Conservation (phyloP, 2,888 invertebrate genomes). For the Apodemia mormo region DNA sequence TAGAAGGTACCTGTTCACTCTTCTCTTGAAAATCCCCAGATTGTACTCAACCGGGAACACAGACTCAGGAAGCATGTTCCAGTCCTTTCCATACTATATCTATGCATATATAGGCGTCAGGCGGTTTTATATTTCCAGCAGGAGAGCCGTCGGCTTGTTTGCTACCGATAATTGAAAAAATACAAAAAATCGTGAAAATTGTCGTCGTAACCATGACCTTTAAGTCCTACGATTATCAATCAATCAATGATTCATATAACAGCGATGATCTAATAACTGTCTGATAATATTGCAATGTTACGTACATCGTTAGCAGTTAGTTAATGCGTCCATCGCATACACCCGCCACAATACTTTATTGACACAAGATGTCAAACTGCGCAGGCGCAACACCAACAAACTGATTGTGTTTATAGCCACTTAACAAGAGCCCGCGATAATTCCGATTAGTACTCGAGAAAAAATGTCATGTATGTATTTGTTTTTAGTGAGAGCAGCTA, state of each 20-base stretch:
- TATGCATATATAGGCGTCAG: too few relatives aligned
- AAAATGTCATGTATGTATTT: constrained; percentile 64
- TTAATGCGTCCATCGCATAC: constrained; percentile 63
- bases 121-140: too few relatives aligned
- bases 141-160: too few relatives aligned
- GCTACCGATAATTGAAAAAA: too few relatives aligned
- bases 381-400: constrained; percentile 70
- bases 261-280: constrained; percentile 1
- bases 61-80: too few relatives aligned
- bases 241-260: not conserved
- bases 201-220: not conserved
- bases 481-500: constrained; percentile 71
- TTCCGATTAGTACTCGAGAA: constrained; percentile 76
- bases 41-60: too few relatives aligned
- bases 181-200: too few relatives aligned
- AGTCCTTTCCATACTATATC: too few relatives aligned
- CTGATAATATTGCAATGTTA: constrained; percentile 39
- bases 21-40: too few relatives aligned
- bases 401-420: constrained; percentile 80
- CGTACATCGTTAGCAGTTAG: constrained; percentile 67
- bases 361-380: constrained; percentile 63
- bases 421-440: constrained; percentile 73
- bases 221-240: not conserved
- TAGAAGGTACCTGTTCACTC: too few relatives aligned
- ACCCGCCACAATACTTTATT: constrained; percentile 60